Base-by-base conservation (phyloP, 1,140 invertebrate species). In the Drosophila kikkawai region DNA sequence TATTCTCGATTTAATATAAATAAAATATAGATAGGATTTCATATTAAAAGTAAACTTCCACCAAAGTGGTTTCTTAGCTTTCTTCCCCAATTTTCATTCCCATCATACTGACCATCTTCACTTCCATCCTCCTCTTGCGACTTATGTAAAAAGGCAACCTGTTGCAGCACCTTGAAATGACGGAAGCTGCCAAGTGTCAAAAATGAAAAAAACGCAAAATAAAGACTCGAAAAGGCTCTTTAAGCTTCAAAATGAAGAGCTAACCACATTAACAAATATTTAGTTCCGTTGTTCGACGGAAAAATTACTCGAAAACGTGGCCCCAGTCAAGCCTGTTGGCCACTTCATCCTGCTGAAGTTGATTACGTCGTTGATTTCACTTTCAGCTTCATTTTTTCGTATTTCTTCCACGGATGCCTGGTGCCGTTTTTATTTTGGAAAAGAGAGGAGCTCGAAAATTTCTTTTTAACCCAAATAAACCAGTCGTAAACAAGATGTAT, bases 391-490 rank as follows among this genome's bases (percentile, higher is more conserved):
- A n/a, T 55, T 58, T 29, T 60, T 60, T 63, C 42, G 44, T 39
- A 13, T 7, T 34, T 37, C 59, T 45, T 90, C 71, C 29, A 76
- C 60, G 51, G 75, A 90, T 79, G 79, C 68, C 66, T 51, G 59
- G 74, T 85, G 56, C 85, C 79, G 86, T 88, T 88, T 80, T 55
- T 56, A 67, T 45, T 68, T 44, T 39, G 50, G 32, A 37, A 44
- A 42, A 65, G 34, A 45, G 32, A 12, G 41, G 41, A 41, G 56
- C 64, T 45, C 45, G n/a, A 69, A 56, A 69, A 90, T 90, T 90
- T 90, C 86, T 91, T 85, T 88, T 90, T 90, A 90, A 75, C 85
- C 85, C 79, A 90, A 82, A 90, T 82, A 90, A 91, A 91, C 75
- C 79, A 85, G 84, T 88, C 75, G 74, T 44, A 74, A 80, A 68